These are phyloP conservation scores for Cotesia chilonis DNA, from an alignment of 1,140 invertebrate genomes.

Conservation along the genomic window DNA sequence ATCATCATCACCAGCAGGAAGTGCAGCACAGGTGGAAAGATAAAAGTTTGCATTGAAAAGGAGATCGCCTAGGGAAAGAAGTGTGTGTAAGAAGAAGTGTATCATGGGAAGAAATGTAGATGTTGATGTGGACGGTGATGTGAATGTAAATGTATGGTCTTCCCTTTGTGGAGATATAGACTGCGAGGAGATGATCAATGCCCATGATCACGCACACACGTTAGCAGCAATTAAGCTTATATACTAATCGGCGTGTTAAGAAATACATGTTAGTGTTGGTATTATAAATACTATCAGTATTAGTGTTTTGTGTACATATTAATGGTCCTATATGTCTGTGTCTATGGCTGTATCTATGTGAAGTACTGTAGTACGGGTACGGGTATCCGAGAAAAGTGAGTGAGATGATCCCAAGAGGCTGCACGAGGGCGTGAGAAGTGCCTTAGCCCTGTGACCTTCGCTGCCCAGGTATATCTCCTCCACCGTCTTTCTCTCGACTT, in stretches of 20 bases:
- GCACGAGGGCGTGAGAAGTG: constrained; percentile 65
- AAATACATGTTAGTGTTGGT: constrained; percentile 27
- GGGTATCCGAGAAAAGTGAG: constrained; percentile 47
- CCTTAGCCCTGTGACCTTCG: constrained; percentile 65
- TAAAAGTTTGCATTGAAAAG: too few relatives aligned
- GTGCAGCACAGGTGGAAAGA: not conserved
- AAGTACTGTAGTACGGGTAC: too few relatives aligned
- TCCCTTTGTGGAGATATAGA: too few relatives aligned
- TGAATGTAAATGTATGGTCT: not conserved
- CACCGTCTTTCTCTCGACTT: constrained; percentile 35
- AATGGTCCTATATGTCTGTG: too few relatives aligned
- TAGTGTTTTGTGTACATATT: constrained; percentile 40
- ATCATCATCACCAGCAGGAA: not conserved
- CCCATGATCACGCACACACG: constrained; percentile 55
- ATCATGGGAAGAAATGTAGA: not conserved
- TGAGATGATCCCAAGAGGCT: constrained; percentile 58
- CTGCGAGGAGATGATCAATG: constrained; percentile 55
- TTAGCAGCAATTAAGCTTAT: constrained; percentile 63
- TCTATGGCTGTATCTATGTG: too few relatives aligned
- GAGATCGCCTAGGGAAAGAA: too few relatives aligned
- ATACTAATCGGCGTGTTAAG: constrained; percentile 62
- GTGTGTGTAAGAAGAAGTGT: not conserved
- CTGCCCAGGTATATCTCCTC: constrained; percentile 50
- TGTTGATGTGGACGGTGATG: too few relatives aligned
- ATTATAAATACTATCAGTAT: too few relatives aligned